These are phyloP conservation scores for Platynereis dumerilii DNA, from an alignment of 2,888 invertebrate species.

Conservation along the genomic window DNA sequence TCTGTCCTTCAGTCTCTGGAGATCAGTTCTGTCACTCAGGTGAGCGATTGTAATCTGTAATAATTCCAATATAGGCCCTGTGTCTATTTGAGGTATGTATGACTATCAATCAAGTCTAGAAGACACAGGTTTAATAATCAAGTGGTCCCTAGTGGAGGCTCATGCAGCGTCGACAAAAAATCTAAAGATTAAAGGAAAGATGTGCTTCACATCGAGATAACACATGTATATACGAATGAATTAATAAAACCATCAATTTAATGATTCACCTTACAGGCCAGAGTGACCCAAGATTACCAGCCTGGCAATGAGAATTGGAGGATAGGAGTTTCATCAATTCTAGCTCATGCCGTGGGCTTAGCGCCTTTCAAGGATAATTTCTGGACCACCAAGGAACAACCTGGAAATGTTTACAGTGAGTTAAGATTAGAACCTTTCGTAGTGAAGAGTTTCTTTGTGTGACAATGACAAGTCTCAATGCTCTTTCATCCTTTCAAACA, in stretches of 20 bases:
- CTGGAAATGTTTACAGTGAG: slow-evolving; percentile 46
- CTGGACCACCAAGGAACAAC: slow-evolving; percentile 50
- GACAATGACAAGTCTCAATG: not conserved
- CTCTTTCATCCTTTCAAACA: not conserved
- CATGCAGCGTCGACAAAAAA: too few relatives aligned
- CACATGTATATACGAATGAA: too few relatives aligned
- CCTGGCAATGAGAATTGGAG: slow-evolving; percentile 46
- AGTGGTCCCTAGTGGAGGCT: too few relatives aligned
- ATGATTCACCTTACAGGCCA: slow-evolving; percentile 43
- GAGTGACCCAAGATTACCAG: slow-evolving; percentile 49
- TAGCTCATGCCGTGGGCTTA: slow-evolving; percentile 48
- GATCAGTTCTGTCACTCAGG: slow-evolving; percentile 42
- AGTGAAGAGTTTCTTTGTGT: too few relatives aligned
- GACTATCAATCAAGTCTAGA: too few relatives aligned
- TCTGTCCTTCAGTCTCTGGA: slow-evolving; percentile 40
- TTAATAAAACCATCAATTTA: too few relatives aligned
- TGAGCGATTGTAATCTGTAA: slow-evolving; percentile 9
- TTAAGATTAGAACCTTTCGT: too few relatives aligned
- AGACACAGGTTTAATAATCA: too few relatives aligned
- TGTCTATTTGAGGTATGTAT: too few relatives aligned
- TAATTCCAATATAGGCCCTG: too few relatives aligned
- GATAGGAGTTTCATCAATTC: slow-evolving; percentile 50
- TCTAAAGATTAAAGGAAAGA: too few relatives aligned
- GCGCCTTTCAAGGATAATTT: slow-evolving; percentile 55
- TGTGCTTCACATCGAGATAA: too few relatives aligned